phyloP scores from a whole-genome alignment of 2,113 vertebrate species.

The Amazona vittata region DNA sequence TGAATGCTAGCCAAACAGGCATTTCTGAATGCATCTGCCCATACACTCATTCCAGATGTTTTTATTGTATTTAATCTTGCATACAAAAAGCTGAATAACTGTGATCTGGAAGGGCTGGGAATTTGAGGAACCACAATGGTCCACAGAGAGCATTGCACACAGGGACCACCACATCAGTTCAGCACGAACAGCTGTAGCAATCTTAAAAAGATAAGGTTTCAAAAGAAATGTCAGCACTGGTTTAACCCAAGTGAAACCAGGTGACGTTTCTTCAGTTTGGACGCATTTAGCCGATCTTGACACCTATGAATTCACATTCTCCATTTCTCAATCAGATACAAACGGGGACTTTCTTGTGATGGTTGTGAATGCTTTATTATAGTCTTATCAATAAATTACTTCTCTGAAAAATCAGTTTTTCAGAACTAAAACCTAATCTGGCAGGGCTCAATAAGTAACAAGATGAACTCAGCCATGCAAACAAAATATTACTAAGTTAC shows the following conservation, averaged over 20 bases:
- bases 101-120: not conserved
- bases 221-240: not conserved
- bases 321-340: not conserved
- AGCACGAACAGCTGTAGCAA: not conserved
- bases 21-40: not conserved
- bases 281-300: not conserved
- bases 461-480: constrained; percentile 33
- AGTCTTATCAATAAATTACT: constrained; percentile 17
- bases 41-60: not conserved
- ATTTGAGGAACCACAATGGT: not conserved
- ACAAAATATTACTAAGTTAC: constrained; percentile 54
- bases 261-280: not conserved
- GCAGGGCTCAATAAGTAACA: constrained; percentile 25
- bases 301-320: not conserved
- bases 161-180: not conserved
- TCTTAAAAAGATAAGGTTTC: not conserved
- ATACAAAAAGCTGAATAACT: not conserved
- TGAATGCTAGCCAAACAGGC: not conserved
- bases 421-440: constrained; percentile 44
- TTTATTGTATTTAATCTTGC: not conserved
- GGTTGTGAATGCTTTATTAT: constrained; percentile 19
- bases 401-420: constrained; percentile 31
- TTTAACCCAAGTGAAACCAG: not conserved
- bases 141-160: not conserved
- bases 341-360: not conserved